phyloP scores from a whole-genome alignment of 2,113 vertebrate species.

The Scomber colias region DNA sequence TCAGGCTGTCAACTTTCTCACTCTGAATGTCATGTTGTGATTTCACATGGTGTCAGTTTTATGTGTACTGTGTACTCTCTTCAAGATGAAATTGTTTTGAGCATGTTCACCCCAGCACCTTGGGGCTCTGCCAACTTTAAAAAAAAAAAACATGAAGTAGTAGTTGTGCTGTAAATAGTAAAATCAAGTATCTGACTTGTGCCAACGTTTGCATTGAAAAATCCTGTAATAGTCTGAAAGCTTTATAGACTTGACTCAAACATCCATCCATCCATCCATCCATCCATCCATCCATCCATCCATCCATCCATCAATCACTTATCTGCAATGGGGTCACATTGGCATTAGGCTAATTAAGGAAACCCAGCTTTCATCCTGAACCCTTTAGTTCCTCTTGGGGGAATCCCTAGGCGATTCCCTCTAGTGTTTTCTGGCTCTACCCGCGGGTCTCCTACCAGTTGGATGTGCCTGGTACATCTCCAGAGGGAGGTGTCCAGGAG shows the following conservation, averaged over 20 bases:
- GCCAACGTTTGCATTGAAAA: slow-evolving; percentile 59
- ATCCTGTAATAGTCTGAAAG: slow-evolving; percentile 41
- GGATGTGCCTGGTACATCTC: too few relatives aligned
- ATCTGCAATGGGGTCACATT: too few relatives aligned
- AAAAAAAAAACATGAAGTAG: slow-evolving; percentile 12
- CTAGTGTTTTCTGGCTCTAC: too few relatives aligned
- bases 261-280: too few relatives aligned
- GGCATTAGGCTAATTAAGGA: too few relatives aligned
- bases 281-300: too few relatives aligned
- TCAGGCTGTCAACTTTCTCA: slow-evolving; percentile 71
- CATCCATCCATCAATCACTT: too few relatives aligned
- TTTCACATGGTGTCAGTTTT: slow-evolving; percentile 47
- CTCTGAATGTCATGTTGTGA: slow-evolving; percentile 72
- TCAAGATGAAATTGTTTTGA: slow-evolving; percentile 9
- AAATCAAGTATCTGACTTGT: slow-evolving; percentile 49
- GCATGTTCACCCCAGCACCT: background rate
- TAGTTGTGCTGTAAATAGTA: slow-evolving; percentile 56
- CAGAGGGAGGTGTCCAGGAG: too few relatives aligned
- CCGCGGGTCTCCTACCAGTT: too few relatives aligned
- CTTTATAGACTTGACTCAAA: slow-evolving; percentile 58
- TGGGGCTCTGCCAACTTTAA: slow-evolving; percentile 36
- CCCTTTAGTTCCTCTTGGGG: too few relatives aligned
- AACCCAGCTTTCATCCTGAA: too few relatives aligned
- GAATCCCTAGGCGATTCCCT: too few relatives aligned
- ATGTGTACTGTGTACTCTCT: slow-evolving; percentile 35